phyloP scores from a whole-genome alignment of 1,140 invertebrate genomes.

The Leptinotarsa texana region DNA sequence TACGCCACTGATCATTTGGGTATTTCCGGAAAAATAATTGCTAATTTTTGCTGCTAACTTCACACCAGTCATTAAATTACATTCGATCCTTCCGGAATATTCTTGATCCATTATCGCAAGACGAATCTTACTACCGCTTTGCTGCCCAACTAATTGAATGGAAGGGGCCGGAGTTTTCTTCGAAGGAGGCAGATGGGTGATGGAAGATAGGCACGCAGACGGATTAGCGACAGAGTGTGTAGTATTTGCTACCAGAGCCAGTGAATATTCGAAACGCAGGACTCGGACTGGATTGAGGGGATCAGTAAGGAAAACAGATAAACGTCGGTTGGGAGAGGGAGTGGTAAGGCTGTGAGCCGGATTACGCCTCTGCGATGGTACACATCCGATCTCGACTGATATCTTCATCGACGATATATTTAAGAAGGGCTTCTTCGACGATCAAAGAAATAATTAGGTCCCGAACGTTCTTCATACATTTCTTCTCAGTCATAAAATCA shows the following conservation, averaged over 20 bases:
- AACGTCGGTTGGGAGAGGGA: constrained; percentile 22
- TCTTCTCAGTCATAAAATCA: constrained; percentile 36
- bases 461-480: constrained; percentile 37
- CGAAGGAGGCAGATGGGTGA: neutral
- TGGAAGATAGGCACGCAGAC: constrained; percentile 4
- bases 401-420: constrained; percentile 16
- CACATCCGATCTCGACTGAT: constrained; percentile 39
- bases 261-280: constrained; percentile 21
- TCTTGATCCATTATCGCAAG: constrained; percentile 7
- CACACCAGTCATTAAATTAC: too few relatives aligned
- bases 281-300: constrained; percentile 29
- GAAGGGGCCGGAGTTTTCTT: neutral
- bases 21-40: too few relatives aligned
- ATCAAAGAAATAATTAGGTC: constrained; percentile 45
- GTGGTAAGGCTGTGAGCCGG: constrained; percentile 34
- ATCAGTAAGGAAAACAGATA: constrained; percentile 35
- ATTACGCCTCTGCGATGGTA: constrained; percentile 33
- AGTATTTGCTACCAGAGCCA: constrained; percentile 12
- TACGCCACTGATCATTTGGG: too few relatives aligned
- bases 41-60: too few relatives aligned
- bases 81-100: neutral
- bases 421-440: constrained; percentile 21
- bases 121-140: neutral
- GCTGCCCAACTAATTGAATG: neutral
- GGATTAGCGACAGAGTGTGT: constrained; percentile 13